Evolutionary conservation across 2,888 invertebrate species (phyloP).

Genomic region (Macrosiphum euphorbiae): DNA sequence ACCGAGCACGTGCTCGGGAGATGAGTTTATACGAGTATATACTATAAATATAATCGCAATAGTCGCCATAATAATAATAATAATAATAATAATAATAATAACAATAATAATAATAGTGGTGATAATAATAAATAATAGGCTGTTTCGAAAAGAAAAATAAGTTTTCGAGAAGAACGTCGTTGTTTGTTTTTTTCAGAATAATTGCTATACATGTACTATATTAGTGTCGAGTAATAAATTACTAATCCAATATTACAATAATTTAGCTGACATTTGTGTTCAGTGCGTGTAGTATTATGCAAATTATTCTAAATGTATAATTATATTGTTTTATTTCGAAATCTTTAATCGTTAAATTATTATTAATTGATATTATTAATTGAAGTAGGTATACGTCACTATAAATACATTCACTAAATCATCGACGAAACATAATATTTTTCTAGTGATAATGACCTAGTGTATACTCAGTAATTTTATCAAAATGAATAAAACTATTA

Average conservation of each 20-base stretch:
- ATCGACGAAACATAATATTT: not conserved
- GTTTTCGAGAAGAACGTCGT: not conserved
- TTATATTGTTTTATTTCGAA: not conserved
- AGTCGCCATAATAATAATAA: not conserved
- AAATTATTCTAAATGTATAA: not conserved
- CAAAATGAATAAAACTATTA: not conserved
- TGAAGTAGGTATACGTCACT: no score
- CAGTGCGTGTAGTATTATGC: not conserved
- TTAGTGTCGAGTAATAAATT: not conserved
- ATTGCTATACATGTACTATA: not conserved
- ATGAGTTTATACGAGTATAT: slow-evolving; percentile 3
- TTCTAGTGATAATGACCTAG: not conserved
- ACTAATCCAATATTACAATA: not conserved
- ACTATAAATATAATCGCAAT: not conserved
- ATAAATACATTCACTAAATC: not conserved
- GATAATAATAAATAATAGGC: slow-evolving; percentile 31
- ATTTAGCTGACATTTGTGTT: not conserved
- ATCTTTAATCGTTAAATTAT: not conserved
- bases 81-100: slow-evolving; percentile 7
- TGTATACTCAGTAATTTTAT: not conserved
- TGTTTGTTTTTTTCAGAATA: not conserved
- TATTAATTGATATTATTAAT: not conserved
- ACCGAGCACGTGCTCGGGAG: slow-evolving; percentile 26
- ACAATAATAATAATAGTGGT: not conserved
- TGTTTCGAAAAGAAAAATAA: not conserved